Evolutionary conservation across 2,797 vertebrate genomes (phyloP).

Genomic region (Centropyge bicolor): DNA sequence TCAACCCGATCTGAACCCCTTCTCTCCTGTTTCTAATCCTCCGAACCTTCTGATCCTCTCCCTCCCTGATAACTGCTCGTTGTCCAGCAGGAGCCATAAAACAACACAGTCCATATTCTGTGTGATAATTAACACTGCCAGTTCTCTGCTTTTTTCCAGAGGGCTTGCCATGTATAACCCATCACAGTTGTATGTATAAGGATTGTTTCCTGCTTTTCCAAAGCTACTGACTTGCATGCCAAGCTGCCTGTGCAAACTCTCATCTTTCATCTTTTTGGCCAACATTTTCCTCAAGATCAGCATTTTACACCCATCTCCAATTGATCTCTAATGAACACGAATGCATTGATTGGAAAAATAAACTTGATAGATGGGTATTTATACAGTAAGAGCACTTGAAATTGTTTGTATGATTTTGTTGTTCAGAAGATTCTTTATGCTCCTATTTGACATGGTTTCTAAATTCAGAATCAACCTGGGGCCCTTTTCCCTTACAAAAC

Average conservation of each 20-base stretch:
- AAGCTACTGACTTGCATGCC: constrained; percentile 86
- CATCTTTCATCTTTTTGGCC: constrained; percentile 84
- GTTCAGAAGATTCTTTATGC: constrained; percentile 28
- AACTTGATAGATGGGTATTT: constrained; percentile 39
- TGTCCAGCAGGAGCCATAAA: constrained; percentile 69
- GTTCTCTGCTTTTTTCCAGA: constrained; percentile 87
- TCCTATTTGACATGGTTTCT: constrained; percentile 36
- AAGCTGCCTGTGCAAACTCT: constrained; percentile 85
- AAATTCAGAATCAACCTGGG: constrained; percentile 37
- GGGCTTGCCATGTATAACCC: constrained; percentile 88
- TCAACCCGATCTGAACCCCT: constrained; percentile 60
- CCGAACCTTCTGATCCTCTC: constrained; percentile 64
- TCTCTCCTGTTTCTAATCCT: constrained; percentile 73
- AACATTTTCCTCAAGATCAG: constrained; percentile 81
- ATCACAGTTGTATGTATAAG: constrained; percentile 89
- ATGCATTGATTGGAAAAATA: constrained; percentile 56
- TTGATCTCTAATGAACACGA: constrained; percentile 71
- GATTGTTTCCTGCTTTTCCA: constrained; percentile 81
- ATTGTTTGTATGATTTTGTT: constrained; percentile 40
- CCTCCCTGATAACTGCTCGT: constrained; percentile 63
- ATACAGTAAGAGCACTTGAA: constrained; percentile 12
- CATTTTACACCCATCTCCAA: constrained; percentile 84
- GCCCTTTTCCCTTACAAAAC: constrained; percentile 18
- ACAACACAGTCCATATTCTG: constrained; percentile 63
- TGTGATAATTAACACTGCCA: constrained; percentile 85